A percentile compares a stretch with the other conserved stretches of the same genome.
Conservation (phyloP, 2,113 vertebrate species). For the Centropus unirufus region DNA sequence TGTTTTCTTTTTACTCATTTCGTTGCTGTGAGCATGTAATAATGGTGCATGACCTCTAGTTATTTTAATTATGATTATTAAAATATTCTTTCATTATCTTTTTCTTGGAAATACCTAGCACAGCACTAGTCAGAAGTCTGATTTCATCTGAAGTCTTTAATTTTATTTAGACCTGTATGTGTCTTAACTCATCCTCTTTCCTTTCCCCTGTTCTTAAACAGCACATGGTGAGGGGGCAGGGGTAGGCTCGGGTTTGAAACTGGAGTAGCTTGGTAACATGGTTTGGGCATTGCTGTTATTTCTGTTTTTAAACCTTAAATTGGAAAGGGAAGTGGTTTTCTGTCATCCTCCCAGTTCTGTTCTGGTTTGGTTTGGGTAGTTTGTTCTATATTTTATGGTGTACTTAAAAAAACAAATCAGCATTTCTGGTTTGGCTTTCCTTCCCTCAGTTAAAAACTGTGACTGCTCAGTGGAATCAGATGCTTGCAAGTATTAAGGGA, state of each 20-base stretch:
- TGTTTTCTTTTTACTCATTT: not conserved
- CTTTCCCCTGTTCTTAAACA: not conserved
- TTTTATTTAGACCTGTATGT: not conserved
- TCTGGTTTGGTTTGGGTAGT: not conserved
- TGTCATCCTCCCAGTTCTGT: not conserved
- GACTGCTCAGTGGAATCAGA: not conserved
- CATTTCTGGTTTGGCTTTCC: not conserved
- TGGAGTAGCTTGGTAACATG: not conserved
- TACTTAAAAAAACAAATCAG: not conserved
- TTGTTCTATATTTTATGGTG: not conserved
- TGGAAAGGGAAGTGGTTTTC: slow-evolving; percentile 31
- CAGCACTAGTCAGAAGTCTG: not conserved
- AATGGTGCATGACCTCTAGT: not conserved
- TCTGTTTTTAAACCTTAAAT: slow-evolving; percentile 15
- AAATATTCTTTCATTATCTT: not conserved
- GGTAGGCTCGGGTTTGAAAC: not conserved
- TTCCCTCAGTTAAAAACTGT: not conserved
- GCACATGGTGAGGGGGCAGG: rapidly evolving
- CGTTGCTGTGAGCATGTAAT: not conserved
- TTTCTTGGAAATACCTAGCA: not conserved
- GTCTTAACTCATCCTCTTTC: not conserved
- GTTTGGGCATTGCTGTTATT: not conserved
- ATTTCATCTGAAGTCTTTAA: not conserved
- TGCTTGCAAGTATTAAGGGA: not conserved
- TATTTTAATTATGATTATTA: not conserved